These are phyloP conservation scores for Potorous gilbertii DNA, from an alignment of 2,797 vertebrate genomes.

Conservation along the genomic window DNA sequence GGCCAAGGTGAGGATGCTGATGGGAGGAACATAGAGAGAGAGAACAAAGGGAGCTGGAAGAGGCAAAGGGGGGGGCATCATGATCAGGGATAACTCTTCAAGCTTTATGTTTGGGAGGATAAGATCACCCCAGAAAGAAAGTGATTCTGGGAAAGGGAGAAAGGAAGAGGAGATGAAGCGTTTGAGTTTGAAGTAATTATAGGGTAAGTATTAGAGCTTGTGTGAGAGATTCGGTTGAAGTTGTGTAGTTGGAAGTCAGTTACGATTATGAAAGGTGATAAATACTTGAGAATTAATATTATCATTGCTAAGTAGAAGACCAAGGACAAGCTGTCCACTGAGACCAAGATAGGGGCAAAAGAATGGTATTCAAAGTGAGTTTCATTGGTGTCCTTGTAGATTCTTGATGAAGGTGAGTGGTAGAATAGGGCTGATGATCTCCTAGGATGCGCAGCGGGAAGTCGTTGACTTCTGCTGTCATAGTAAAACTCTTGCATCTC, in stretches of 20 bases:
- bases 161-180: neutral
- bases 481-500: no score
- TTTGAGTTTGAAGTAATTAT: neutral
- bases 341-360: neutral
- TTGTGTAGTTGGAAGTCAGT: neutral
- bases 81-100: no score
- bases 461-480: no score
- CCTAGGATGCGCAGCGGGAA: no score
- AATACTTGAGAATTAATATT: neutral
- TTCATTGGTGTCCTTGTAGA: neutral
- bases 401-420: neutral
- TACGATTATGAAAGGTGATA: neutral
- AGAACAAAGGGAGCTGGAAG: no score
- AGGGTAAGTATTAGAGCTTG: neutral
- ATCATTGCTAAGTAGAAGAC: neutral
- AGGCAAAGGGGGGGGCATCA: no score
- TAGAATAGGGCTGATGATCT: neutral
- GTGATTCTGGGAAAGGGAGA: neutral
- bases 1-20: neutral
- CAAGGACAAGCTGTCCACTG: neutral
- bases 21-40: neutral
- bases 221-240: neutral
- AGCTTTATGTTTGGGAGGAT: no score
- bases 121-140: neutral
- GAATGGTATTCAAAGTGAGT: neutral